Evolutionary conservation across 2,797 vertebrate species (phyloP).

Genomic region (Oophaga sylvatica): DNA sequence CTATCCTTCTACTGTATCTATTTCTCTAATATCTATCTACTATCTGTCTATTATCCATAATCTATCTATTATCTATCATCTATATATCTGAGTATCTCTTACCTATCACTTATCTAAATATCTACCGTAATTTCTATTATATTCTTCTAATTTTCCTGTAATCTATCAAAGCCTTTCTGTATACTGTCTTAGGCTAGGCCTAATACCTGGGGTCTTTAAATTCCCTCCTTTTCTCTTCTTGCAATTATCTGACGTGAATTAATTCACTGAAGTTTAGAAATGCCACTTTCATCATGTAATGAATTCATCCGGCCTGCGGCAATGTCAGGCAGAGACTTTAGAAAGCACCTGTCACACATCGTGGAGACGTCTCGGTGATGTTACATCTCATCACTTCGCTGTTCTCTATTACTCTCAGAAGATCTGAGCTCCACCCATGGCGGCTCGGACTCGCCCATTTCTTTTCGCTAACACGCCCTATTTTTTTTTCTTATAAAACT

Average conservation of each 20-base stretch:
- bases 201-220: background rate
- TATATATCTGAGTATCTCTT: too few species aligned
- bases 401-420: background rate
- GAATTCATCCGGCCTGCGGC: slow-evolving; percentile 20
- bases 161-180: background rate
- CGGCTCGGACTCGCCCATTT: background rate
- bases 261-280: slow-evolving; percentile 5
- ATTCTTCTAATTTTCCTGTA: too few species aligned
- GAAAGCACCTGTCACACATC: slow-evolving; percentile 14
- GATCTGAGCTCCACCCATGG: background rate
- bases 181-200: too few species aligned
- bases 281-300: slow-evolving; percentile 10
- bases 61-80: background rate
- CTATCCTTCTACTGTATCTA: background rate
- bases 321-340: slow-evolving; percentile 17
- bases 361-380: background rate
- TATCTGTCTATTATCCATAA: background rate
- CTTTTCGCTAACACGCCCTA: too few species aligned
- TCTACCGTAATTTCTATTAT: background rate
- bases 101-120: background rate
- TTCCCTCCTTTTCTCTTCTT: background rate
- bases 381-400: background rate
- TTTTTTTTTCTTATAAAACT: background rate
- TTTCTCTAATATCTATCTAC: background rate
- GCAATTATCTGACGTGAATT: slow-evolving; percentile 21